Conservation (phyloP, 35 echinoderm and acorn worm species). For the Lytechinus pictus region DNA sequence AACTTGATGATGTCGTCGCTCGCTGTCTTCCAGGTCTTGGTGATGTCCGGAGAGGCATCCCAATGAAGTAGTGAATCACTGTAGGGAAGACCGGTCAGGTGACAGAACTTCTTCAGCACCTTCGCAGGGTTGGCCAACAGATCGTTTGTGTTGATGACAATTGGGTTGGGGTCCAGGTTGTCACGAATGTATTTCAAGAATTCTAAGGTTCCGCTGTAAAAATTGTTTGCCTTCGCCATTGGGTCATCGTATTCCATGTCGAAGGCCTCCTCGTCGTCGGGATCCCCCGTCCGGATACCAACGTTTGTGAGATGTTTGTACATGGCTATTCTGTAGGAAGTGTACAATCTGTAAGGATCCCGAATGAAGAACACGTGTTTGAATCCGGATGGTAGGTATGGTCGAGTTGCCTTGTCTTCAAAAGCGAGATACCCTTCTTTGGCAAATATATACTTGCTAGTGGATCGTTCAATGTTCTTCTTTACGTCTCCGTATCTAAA, state of each 20-base stretch:
- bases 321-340: conserved; percentile 49
- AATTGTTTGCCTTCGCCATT: background rate
- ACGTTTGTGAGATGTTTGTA: background rate
- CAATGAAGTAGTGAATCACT: conserved; percentile 52
- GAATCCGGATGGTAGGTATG: conserved; percentile 58
- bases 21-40: background rate
- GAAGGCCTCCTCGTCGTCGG: background rate
- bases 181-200: conserved; percentile 31
- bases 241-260: background rate
- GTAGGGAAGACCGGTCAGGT: conserved; percentile 42
- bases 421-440: background rate
- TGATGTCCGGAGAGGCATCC: conserved; percentile 41
- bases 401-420: background rate
- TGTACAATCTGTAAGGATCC: conserved; percentile 53
- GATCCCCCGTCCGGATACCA: background rate
- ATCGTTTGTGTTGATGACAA: conserved; percentile 66
- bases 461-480: background rate
- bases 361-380: conserved; percentile 67
- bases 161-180: conserved; percentile 48
- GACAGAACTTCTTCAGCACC: conserved; percentile 50
- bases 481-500: background rate
- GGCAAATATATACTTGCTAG: background rate
- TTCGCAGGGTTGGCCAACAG: conserved; percentile 49
- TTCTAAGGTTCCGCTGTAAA: background rate
- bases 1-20: too few species aligned